Base-by-base conservation (phyloP, 2,113 vertebrate species). In the Crotalus tigris region DNA sequence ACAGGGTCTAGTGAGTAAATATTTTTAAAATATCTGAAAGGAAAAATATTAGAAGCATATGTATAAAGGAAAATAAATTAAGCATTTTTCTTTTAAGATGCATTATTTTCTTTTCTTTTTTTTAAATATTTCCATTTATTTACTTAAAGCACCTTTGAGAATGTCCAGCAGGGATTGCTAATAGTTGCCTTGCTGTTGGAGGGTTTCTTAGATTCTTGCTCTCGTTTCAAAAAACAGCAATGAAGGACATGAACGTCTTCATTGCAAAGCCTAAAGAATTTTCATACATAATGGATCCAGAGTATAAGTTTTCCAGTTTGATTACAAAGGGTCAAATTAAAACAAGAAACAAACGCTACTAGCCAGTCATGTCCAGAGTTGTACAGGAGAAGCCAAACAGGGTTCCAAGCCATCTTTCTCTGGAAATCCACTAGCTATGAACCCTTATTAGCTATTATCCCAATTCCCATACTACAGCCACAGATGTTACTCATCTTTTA, bases 401-500 rank as follows among this genome's bases (percentile, higher is more conserved):
- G 94, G 94, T 95, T 93, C 15, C n/a, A 88, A 94, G 55, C 88
- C 93, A 93, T 95, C 92, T 93, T 88, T 81, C 13, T 0, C 93
- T 94, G 96, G 93, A 96, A 94, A 87, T 33, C 90, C 92, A 1
- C 93, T 19, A 81, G 17, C 75, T 95, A 23, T 96, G 95, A 96
- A 95, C 95, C 1, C 39, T 92, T 85, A 91, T n/a, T 0, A 94
- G 91, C 0, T 44, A 85, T 96, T 93, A 96, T 97, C 95, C 92
- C 94, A 95, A 93, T 92, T 97, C 95, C 94, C 95, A 95, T 59
- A 33, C 89, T 93, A 91, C 87, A 95, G 95, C 90, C 95, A 64
- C 95, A 97, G 95, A 96, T 97, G 93, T 94, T 94, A 96, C 97
- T 96, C 96, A 97, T 97, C 96, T 95, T 69, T 94, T 94, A 96